Evolutionary conservation across 2,113 vertebrate species (phyloP).

Genomic region (Conger conger): DNA sequence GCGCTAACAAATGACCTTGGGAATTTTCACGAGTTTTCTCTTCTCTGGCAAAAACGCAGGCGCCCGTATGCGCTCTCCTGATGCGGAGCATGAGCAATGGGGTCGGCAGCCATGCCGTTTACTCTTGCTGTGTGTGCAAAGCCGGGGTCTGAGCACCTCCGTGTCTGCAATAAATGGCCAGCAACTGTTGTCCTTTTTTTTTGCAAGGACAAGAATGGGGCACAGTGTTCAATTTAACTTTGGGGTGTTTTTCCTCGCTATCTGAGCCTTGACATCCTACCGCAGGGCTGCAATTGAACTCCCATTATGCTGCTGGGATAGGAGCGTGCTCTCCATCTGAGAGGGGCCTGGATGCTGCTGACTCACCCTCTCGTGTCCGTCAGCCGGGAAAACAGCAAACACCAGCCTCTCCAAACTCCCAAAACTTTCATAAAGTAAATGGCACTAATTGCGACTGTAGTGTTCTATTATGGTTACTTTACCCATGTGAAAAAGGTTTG

Average conservation of each 20-base stretch:
- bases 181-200: background rate
- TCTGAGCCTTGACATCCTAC: background rate
- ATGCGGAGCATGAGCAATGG: background rate
- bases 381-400: background rate
- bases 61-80: background rate
- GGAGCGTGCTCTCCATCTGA: background rate
- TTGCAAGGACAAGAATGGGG: background rate
- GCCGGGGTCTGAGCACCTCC: background rate
- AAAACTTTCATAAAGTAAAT: too few species aligned
- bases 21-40: background rate
- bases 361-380: slow-evolving; percentile 5
- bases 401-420: too few species aligned
- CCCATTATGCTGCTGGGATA: background rate
- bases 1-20: background rate
- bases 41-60: background rate
- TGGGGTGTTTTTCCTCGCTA: background rate
- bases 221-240: background rate
- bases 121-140: too few species aligned
- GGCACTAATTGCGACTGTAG: too few species aligned
- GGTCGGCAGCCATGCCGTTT: background rate
- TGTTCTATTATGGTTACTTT: too few species aligned
- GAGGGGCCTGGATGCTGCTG: background rate
- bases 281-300: background rate
- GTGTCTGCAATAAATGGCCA: background rate
- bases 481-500: too few species aligned